Conservation (phyloP, 1,140 invertebrate species). For the Sarcophaga peregrina region DNA sequence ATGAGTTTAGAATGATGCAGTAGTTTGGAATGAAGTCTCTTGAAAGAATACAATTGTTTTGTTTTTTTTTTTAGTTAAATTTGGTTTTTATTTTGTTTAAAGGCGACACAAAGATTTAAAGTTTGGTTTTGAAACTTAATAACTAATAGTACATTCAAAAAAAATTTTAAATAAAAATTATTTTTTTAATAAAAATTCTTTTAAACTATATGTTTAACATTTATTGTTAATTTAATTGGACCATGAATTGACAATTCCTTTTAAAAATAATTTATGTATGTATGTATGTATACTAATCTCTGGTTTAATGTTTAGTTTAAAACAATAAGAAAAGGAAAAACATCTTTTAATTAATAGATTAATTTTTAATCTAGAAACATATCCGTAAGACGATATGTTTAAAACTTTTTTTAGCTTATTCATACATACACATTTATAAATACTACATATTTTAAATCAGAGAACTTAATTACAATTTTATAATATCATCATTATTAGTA, state of each 20-base stretch:
- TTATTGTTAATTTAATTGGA: constrained; percentile 43
- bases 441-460: no score
- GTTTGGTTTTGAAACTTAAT: constrained; percentile 25
- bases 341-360: not conserved
- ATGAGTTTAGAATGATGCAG: no score
- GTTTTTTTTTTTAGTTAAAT: constrained; percentile 26
- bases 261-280: constrained; percentile 13
- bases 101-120: constrained; percentile 32
- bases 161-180: constrained; percentile 26
- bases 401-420: not conserved
- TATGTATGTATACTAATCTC: constrained; percentile 5
- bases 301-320: not conserved
- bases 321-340: not conserved
- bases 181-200: constrained; percentile 24
- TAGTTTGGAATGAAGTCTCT: no score
- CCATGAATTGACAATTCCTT: constrained; percentile 43
- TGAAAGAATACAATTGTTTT: no score
- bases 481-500: no score
- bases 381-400: not conserved
- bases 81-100: constrained; percentile 9
- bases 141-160: constrained; percentile 23
- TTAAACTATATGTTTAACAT: constrained; percentile 36
- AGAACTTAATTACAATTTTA: no score
- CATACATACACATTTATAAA: not conserved
- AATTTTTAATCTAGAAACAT: not conserved